Evolutionary conservation across 2,113 vertebrate species (phyloP), one percentile per base, ranked within the genome.

Genomic region (Cavia aperea): DNA sequence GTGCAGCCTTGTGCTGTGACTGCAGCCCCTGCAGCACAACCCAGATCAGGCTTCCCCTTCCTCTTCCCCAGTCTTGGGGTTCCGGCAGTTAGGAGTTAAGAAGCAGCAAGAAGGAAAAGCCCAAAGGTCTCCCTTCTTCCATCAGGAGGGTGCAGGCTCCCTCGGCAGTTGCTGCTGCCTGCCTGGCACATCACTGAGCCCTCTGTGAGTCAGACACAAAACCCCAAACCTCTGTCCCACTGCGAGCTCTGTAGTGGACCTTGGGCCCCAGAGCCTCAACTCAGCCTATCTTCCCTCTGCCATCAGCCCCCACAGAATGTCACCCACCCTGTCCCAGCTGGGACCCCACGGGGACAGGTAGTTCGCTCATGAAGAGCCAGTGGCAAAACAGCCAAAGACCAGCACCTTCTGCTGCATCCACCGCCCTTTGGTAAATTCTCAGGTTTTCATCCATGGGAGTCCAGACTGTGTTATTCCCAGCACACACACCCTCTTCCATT

Each of bases 401-500:
- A 81, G 4, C 10, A 68, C 19, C 91, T 43, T 56, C 81, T 15
- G 33, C 51, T 91, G 5, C 46, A n/a, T 60, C 39, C 26, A 39
- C 9, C 31, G 83, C 11, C 36, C 36, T 24, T 4, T 16, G 24
- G 75, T 29, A 86, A 89, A 60, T 29, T 5, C 73, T 29, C 12
- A 73, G 33, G 31, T 60, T 60, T n/a, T 60, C 31, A 51, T 56
- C 8, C 36, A n/a, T 68, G 56, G 33, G 39, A n/a, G 15, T 23
- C 23, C 12, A 56, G 63, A 33, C 16, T 56, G 23, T 43, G 68
- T 83, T 21, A 16, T 26, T 33, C 5, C 21, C 14, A 6, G 24
- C 0, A 23, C 36, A n/a, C 39, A 68, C 5, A 68, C 4, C 15
- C 75, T 14, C 1, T 2, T 7, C 54, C 46, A 4, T 18, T 15